Conservation (phyloP, 1,140 invertebrate genomes). For the Himalopsyche phryganea region DNA sequence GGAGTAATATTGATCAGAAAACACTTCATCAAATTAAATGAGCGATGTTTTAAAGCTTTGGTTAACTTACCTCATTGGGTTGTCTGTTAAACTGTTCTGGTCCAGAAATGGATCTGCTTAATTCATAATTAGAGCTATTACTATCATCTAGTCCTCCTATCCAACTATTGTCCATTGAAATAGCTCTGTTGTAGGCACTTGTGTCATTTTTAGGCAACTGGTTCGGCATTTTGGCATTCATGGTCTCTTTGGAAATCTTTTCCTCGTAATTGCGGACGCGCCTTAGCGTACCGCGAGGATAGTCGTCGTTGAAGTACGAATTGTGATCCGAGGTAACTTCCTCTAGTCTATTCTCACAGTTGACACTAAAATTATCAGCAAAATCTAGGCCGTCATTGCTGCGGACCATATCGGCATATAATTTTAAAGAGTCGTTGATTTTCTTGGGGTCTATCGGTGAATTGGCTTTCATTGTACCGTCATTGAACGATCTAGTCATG, state of each 20-base stretch:
- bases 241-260: conserved; percentile 20
- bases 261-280: conserved; percentile 34
- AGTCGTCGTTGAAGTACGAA: conserved; percentile 26
- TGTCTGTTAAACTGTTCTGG: conserved; percentile 60
- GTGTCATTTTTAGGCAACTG: conserved; percentile 22
- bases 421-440: conserved; percentile 46
- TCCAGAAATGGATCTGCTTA: conserved; percentile 66
- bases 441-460: conserved; percentile 50
- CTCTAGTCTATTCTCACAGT: conserved; percentile 32
- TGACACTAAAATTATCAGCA: conserved; percentile 29
- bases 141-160: conserved; percentile 46
- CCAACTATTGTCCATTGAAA: conserved; percentile 51
- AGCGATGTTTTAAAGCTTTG: no score
- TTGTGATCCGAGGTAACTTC: conserved; percentile 11
- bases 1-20: no score
- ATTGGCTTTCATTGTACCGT: conserved; percentile 44
- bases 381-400: conserved; percentile 13
- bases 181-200: conserved; percentile 39
- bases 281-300: conserved; percentile 24
- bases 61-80: conserved; percentile 19
- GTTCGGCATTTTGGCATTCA: conserved; percentile 9
- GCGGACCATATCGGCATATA: conserved; percentile 41
- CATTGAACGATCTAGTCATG: conserved; percentile 38
- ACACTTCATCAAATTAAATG: no score
- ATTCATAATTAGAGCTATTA: conserved; percentile 36